Conservation (phyloP, 2,888 invertebrate species). For the Eupsilia transversa region DNA sequence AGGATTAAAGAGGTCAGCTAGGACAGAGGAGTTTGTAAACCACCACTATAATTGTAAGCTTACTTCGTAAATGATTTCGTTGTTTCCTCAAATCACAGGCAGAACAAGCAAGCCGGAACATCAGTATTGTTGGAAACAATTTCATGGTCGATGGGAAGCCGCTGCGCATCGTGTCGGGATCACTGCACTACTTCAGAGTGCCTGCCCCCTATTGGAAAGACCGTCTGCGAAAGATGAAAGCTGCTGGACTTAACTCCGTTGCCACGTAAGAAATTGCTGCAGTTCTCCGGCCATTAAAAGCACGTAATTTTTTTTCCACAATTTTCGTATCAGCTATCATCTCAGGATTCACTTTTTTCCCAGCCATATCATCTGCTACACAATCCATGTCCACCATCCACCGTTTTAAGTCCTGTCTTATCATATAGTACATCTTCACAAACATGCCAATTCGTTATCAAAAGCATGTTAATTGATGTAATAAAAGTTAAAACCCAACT, state of each 20-base stretch:
- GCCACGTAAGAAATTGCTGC: constrained; percentile 91
- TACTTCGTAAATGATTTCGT: too few relatives aligned
- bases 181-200: constrained; percentile 96
- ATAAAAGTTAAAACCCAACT: too few relatives aligned
- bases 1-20: too few relatives aligned
- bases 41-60: too few relatives aligned
- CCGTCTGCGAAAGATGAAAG: constrained; percentile 93
- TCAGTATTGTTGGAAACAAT: constrained; percentile 81
- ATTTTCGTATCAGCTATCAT: too few relatives aligned
- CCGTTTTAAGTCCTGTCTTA: too few relatives aligned
- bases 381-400: neutral
- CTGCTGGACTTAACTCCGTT: constrained; percentile 96
- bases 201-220: constrained; percentile 95
- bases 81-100: constrained; percentile 18
- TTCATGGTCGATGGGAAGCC: constrained; percentile 93
- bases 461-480: too few relatives aligned
- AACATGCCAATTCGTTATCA: too few relatives aligned
- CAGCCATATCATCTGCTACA: neutral
- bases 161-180: constrained; percentile 94
- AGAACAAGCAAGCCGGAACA: constrained; percentile 67
- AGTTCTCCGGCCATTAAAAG: neutral
- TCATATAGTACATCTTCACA: neutral
- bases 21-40: too few relatives aligned
- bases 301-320: neutral
- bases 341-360: too few relatives aligned